These are phyloP conservation scores for Macrosiphum euphorbiae DNA, from an alignment of 2,888 invertebrate species.

Conservation along the genomic window DNA sequence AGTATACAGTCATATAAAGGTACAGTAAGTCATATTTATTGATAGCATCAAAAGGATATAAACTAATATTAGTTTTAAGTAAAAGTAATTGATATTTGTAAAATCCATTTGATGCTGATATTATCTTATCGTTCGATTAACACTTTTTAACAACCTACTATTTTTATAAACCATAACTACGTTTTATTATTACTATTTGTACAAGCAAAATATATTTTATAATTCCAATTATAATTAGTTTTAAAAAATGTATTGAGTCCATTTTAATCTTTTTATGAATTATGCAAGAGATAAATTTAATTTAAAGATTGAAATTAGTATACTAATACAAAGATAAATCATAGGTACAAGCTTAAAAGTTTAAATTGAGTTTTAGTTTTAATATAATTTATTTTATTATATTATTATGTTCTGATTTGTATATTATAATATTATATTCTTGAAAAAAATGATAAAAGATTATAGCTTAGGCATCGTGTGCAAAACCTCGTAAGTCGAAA, in stretches of 20 bases:
- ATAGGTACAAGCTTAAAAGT: neutral
- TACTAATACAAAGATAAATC: neutral
- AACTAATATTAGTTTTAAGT: neutral
- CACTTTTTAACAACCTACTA: neutral
- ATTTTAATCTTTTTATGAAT: constrained; percentile 22
- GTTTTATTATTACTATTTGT: neutral
- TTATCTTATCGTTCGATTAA: neutral
- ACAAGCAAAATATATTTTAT: neutral
- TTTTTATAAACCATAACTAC: neutral
- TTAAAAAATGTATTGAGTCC: neutral
- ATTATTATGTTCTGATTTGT: neutral
- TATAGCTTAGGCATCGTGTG: neutral
- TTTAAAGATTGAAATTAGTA: constrained; percentile 14
- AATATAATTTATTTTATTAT: neutral
- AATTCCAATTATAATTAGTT: neutral
- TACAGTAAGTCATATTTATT: neutral
- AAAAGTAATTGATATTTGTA: neutral
- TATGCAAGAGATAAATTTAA: constrained; percentile 22
- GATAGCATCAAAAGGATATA: neutral
- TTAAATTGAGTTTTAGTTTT: neutral
- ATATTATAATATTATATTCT: neutral
- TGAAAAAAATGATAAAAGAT: neutral
- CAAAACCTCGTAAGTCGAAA: too few species aligned
- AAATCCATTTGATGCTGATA: neutral
- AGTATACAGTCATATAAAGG: neutral